These are phyloP conservation scores for Pristionchus pacificus DNA, from an alignment of 1,140 invertebrate genomes.

Conservation along the genomic window DNA sequence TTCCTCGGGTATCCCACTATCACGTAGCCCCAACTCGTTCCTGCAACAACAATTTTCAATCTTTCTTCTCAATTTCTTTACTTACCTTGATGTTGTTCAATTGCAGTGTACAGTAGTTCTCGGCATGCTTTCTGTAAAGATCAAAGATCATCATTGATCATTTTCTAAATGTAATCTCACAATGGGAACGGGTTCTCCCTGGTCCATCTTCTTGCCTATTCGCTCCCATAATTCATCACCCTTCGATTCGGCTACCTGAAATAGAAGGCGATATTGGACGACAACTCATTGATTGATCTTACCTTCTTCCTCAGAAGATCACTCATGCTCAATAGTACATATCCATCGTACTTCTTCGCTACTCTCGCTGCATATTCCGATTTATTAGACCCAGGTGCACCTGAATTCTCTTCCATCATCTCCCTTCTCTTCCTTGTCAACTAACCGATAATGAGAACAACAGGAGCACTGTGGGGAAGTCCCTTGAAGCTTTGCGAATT, in stretches of 20 bases:
- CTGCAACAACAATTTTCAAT: conserved; percentile 2
- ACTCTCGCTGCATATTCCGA: conserved; percentile 43
- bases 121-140: conserved; percentile 52
- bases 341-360: conserved; percentile 54
- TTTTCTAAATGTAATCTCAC: conserved; percentile 14
- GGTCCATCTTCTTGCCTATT: conserved; percentile 50
- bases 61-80: background rate
- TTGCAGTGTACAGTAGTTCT: conserved; percentile 47
- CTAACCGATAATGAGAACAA: conserved; percentile 47
- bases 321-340: conserved; percentile 50
- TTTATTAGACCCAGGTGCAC: conserved; percentile 54
- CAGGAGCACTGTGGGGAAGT: conserved; percentile 50
- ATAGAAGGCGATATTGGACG: background rate
- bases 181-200: conserved; percentile 49
- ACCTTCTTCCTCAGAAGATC: conserved; percentile 47
- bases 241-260: conserved; percentile 35
- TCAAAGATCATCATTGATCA: background rate
- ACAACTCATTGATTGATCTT: background rate
- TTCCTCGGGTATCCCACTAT: conserved; percentile 55
- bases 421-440: background rate
- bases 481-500: no score
- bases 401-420: no score
- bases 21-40: conserved; percentile 50
- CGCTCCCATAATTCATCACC: conserved; percentile 52
- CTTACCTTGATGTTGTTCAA: conserved; percentile 33